Evolutionary conservation across 2,888 invertebrate genomes (phyloP).

Genomic region (Caenorhabditis imperialis): DNA sequence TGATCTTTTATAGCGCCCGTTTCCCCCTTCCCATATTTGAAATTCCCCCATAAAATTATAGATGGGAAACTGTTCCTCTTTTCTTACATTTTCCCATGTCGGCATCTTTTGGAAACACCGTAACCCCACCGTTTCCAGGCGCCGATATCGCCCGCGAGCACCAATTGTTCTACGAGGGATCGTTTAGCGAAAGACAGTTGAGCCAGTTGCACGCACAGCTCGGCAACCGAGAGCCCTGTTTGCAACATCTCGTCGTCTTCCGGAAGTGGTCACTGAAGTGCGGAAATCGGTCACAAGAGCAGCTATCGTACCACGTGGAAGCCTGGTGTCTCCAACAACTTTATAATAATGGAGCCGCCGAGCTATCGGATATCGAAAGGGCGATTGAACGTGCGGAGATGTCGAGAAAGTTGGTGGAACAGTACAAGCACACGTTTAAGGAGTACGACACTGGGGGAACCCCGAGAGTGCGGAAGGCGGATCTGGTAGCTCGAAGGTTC

Average conservation of each 20-base stretch:
- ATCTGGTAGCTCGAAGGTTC: conserved; percentile 6
- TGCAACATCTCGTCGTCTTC: conserved; percentile 8
- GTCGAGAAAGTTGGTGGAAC: conserved; percentile 9
- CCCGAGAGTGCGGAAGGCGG: conserved; percentile 2
- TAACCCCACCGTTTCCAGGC: conserved; percentile 11
- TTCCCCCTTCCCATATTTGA: too few relatives aligned
- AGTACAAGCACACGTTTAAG: conserved; percentile 3
- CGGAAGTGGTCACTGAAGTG: conserved; percentile 5
- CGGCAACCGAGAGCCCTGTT: conserved; percentile 12
- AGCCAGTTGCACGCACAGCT: conserved; percentile 17
- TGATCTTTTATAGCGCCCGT: too few relatives aligned
- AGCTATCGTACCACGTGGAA: conserved; percentile 42
- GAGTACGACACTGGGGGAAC: conserved; percentile 5
- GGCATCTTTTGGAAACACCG: background rate
- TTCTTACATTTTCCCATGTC: too few relatives aligned
- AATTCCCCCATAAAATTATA: too few relatives aligned
- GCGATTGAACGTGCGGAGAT: conserved; percentile 7
- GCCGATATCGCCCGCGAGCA: conserved; percentile 15
- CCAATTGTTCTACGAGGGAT: conserved; percentile 10
- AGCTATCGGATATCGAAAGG: conserved; percentile 9
- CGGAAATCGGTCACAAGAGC: conserved; percentile 30
- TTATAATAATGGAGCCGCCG: conserved; percentile 14
- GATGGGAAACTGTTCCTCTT: too few relatives aligned
- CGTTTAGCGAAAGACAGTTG: conserved; percentile 13
- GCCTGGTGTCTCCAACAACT: conserved; percentile 47